Base-by-base conservation (phyloP, 2,888 invertebrate species). In the Spodoptera exigua region DNA sequence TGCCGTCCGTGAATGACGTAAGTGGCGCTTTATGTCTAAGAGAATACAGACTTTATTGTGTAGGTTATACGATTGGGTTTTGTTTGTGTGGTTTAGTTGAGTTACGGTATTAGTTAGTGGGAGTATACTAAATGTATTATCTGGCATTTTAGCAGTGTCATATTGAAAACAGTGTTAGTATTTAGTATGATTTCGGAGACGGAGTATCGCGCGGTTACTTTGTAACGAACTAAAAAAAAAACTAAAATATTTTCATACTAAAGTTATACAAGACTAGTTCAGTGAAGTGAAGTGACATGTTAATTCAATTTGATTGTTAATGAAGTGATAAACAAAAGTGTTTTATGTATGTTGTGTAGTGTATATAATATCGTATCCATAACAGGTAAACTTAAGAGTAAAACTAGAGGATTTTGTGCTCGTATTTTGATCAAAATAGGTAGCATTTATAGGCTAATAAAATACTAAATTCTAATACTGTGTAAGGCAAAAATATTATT, bases 111-210 rank as follows among this genome's bases (percentile, higher is more conserved):
- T 40, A 49, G n/a, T 60, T 55, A 57, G 58, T 55, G 57, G 41
- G 65, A 73, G 62, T 80, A 67, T 78, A 78, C 79, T 66, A 67
- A 76, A 78, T 77, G 71, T 90, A 89, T 92, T 92, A 93, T 93
- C 93, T 89, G 87, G 85, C 83, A 85, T 91, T 89, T 83, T 90
- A 90, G 90, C 90, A 90, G 89, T 92, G 93, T 92, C 89, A 90
- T 91, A 92, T 85, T 87, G 87, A 89, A 89, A 89, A 89, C 85
- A 88, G 78, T 81, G 82, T 86, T 85, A 84, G 81, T 83, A 77
- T 80, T 81, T 82, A 80, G 83, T 82, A 54, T 54, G 68, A 72
- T 77, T 78, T 77, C 62, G 65, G 61, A 64, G 56, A 61, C 59
- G 70, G 35, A 72, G 52, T 60, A 76, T 41, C 60, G 64, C 66